Conservation (phyloP, 2,797 vertebrate genomes). For the Manis crassicaudata region DNA sequence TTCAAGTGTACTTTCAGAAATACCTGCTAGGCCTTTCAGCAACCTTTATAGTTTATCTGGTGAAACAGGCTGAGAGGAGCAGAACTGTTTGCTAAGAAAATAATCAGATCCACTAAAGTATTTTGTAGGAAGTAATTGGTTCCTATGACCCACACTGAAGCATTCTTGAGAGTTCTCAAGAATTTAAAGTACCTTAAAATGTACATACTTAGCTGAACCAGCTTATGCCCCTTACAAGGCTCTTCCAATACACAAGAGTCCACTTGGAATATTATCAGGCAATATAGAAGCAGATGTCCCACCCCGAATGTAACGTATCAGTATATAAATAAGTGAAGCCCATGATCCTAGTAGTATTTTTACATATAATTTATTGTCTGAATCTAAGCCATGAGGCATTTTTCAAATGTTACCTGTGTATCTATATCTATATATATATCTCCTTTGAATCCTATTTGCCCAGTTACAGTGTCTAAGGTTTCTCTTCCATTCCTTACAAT, state of each 20-base stretch:
- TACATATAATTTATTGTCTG: constrained; percentile 4
- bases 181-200: constrained; percentile 32
- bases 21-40: neutral
- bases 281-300: neutral
- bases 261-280: neutral
- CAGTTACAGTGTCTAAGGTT: neutral
- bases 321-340: neutral
- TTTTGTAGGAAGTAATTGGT: constrained; percentile 17
- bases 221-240: neutral
- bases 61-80: neutral
- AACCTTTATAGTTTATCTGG: neutral
- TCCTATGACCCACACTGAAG: constrained; percentile 1
- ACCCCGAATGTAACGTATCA: neutral
- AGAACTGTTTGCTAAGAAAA: constrained; percentile 57
- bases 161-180: constrained; percentile 35
- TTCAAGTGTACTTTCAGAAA: constrained; percentile 34
- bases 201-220: neutral
- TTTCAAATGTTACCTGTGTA: neutral
- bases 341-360: neutral
- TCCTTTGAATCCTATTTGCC: neutral
- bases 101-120: constrained; percentile 1
- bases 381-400: neutral
- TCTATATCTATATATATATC: neutral
- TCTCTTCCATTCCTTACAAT: neutral
- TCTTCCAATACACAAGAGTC: neutral